These are phyloP conservation scores for Notarius quadriscutis DNA, from an alignment of 2,113 vertebrate species.

Conservation along the genomic window DNA sequence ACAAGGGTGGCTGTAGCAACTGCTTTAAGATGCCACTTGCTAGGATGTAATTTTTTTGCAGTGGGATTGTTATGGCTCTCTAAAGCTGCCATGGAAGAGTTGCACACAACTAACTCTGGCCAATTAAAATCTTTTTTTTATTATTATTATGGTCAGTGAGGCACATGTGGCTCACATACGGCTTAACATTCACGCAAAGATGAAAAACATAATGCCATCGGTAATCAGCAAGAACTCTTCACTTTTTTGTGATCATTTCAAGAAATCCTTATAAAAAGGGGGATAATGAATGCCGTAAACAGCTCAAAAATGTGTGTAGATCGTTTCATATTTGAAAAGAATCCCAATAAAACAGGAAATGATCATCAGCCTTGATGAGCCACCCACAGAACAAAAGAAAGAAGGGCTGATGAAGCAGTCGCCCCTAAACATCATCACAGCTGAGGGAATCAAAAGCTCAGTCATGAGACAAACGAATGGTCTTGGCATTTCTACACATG, in stretches of 20 bases:
- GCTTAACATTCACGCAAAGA: neutral
- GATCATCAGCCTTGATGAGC: neutral
- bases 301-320: neutral
- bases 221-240: neutral
- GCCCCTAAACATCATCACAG: neutral
- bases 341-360: constrained; percentile 7
- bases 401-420: neutral
- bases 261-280: neutral
- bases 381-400: neutral
- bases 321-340: constrained; percentile 9
- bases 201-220: neutral
- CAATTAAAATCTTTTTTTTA: neutral
- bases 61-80: neutral
- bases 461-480: constrained; percentile 10
- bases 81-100: too few relatives aligned
- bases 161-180: neutral
- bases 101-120: neutral
- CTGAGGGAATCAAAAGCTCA: neutral
- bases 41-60: neutral
- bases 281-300: neutral
- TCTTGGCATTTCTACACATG: neutral
- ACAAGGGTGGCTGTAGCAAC: too few relatives aligned
- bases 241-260: neutral
- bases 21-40: neutral
- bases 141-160: neutral